Evolutionary conservation across 2,113 vertebrate genomes (phyloP).

Genomic region (Petromus typicus): DNA sequence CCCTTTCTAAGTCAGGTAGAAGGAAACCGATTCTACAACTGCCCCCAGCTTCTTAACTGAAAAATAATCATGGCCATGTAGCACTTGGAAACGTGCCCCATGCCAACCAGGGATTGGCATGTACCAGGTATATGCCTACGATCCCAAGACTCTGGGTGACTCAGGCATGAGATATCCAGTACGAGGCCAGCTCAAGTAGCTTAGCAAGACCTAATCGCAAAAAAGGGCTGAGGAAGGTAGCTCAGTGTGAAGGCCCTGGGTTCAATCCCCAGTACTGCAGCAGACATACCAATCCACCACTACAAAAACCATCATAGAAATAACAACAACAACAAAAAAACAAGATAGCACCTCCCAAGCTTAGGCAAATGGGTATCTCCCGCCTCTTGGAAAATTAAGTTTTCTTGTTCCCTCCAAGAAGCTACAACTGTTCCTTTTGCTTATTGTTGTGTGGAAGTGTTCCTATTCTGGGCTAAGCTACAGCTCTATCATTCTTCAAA

Average conservation of each 20-base stretch:
- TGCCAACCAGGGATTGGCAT: not conserved
- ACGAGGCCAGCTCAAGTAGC: not conserved
- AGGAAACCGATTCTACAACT: not conserved
- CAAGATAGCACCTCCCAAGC: not conserved
- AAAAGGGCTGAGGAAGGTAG: not conserved
- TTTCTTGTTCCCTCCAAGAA: not conserved
- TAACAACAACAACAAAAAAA: not conserved
- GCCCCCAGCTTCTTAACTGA: not conserved
- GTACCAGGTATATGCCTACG: not conserved
- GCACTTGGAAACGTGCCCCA: rapidly evolving
- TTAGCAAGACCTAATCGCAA: not conserved
- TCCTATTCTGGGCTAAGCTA: not conserved
- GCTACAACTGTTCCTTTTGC: not conserved
- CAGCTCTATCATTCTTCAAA: not conserved
- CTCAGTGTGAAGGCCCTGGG: not conserved
- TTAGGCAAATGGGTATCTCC: not conserved
- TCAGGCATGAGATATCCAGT: not conserved
- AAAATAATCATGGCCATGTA: not conserved
- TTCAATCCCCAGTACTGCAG: not conserved
- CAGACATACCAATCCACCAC: not conserved
- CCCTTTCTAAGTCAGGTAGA: not conserved
- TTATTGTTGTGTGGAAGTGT: not conserved
- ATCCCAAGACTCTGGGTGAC: not conserved
- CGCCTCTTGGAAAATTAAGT: not conserved
- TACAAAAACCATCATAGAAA: not conserved